phyloP scores from a whole-genome alignment of 2,888 invertebrate species.

The Lithodes maja region DNA sequence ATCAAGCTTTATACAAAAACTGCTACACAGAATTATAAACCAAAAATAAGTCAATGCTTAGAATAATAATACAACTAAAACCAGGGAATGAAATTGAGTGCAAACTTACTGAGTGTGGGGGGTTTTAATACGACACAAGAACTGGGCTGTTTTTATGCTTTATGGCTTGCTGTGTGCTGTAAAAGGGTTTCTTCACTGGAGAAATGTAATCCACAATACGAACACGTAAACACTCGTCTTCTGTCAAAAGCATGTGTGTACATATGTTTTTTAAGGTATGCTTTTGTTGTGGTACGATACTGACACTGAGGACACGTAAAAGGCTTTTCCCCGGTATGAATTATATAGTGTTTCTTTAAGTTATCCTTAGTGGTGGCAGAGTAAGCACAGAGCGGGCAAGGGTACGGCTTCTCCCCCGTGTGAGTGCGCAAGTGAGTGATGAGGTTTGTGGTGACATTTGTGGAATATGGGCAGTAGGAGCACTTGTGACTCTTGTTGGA shows the following conservation, averaged over 20 bases:
- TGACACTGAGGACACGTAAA: constrained; percentile 33
- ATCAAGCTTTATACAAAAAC: no score
- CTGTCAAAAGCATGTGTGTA: constrained; percentile 10
- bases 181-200: constrained; percentile 10
- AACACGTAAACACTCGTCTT: constrained; percentile 7
- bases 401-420: constrained; percentile 47
- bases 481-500: constrained; percentile 46
- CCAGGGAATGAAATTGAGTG: no score
- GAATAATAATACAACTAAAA: no score
- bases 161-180: constrained; percentile 32
- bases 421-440: constrained; percentile 48
- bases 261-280: constrained; percentile 39
- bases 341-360: constrained; percentile 41
- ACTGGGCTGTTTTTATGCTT: neutral
- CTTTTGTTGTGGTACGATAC: constrained; percentile 44
- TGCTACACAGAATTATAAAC: no score
- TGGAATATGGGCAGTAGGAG: constrained; percentile 50
- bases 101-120: no score
- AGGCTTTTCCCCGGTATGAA: constrained; percentile 55
- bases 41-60: no score
- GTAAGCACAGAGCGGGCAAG: constrained; percentile 43
- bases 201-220: constrained; percentile 21
- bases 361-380: constrained; percentile 49
- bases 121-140: no score
- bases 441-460: constrained; percentile 43